Evolutionary conservation across 1,140 invertebrate species (phyloP).

Genomic region (Brachionus rubens): DNA sequence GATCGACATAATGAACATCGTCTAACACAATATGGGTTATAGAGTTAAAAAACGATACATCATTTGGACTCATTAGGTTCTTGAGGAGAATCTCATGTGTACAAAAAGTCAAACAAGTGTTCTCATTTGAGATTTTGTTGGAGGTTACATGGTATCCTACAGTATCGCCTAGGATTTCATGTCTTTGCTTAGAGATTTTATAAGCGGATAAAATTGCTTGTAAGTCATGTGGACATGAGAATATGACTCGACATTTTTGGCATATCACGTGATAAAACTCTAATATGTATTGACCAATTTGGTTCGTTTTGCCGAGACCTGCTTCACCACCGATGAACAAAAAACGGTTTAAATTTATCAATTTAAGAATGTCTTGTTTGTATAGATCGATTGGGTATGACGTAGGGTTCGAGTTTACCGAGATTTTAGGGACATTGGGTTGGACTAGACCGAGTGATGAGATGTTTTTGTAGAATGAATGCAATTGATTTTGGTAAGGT

Average conservation of each 20-base stretch:
- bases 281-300: slow-evolving; percentile 69
- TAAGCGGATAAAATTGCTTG: slow-evolving; percentile 80
- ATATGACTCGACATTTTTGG: slow-evolving; percentile 77
- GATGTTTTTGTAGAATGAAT: neutral
- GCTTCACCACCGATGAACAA: slow-evolving; percentile 78
- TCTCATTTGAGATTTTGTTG: slow-evolving; percentile 56
- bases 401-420: slow-evolving; percentile 63
- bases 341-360: slow-evolving; percentile 79
- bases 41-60: slow-evolving; percentile 63
- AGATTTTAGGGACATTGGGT: slow-evolving; percentile 57
- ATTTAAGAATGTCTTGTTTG: slow-evolving; percentile 63
- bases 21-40: slow-evolving; percentile 88
- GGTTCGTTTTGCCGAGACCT: slow-evolving; percentile 83
- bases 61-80: slow-evolving; percentile 75
- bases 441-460: neutral
- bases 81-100: slow-evolving; percentile 83
- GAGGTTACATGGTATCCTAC: slow-evolving; percentile 75
- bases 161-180: slow-evolving; percentile 77
- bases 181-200: slow-evolving; percentile 77
- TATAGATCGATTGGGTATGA: slow-evolving; percentile 64
- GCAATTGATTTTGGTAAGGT: neutral
- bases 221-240: slow-evolving; percentile 84
- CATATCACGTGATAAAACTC: slow-evolving; percentile 65
- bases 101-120: slow-evolving; percentile 79
- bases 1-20: slow-evolving; percentile 89